phyloP scores from a whole-genome alignment of 1,140 invertebrate species.

The Ceratoteleas bidentatus region DNA sequence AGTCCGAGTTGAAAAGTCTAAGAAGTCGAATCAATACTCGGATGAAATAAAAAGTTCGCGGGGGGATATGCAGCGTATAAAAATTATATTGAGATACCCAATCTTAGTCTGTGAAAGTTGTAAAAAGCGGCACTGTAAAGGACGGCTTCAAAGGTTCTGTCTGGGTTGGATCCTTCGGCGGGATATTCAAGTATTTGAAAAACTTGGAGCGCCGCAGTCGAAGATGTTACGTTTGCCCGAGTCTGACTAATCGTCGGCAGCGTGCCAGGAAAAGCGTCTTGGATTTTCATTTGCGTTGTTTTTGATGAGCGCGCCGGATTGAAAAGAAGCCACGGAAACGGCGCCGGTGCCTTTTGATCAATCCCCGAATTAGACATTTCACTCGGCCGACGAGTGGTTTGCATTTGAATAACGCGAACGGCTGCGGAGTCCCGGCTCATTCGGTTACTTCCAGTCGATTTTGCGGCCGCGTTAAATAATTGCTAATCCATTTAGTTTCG shows the following conservation, averaged over 20 bases:
- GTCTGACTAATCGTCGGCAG: slow-evolving; percentile 61
- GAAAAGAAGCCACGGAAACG: slow-evolving; percentile 42
- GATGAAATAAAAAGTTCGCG: slow-evolving; percentile 45
- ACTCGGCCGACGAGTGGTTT: slow-evolving; percentile 29
- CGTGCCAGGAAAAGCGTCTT: slow-evolving; percentile 55
- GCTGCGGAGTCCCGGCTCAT: slow-evolving; percentile 24
- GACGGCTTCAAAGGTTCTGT: slow-evolving; percentile 47
- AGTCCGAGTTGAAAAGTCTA: slow-evolving; percentile 32
- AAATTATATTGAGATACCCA: slow-evolving; percentile 56
- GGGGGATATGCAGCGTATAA: slow-evolving; percentile 46
- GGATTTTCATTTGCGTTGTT: slow-evolving; percentile 58
- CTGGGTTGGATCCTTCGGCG: slow-evolving; percentile 15
- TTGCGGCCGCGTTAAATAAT: slow-evolving; percentile 21
- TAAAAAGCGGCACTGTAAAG: slow-evolving; percentile 48
- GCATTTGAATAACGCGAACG: slow-evolving; percentile 50
- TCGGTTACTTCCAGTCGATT: slow-evolving; percentile 35
- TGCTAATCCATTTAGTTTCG: slow-evolving; percentile 29
- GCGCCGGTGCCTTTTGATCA: slow-evolving; percentile 45
- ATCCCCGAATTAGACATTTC: slow-evolving; percentile 48
- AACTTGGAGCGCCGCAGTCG: slow-evolving; percentile 41
- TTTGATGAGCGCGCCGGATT: slow-evolving; percentile 37
- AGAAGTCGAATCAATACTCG: slow-evolving; percentile 48
- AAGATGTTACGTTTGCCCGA: slow-evolving; percentile 45
- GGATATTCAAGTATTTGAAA: slow-evolving; percentile 55
- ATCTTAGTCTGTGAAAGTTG: slow-evolving; percentile 50